Conservation (phyloP, 2,797 vertebrate species). For the Bradypodion pumilum region DNA sequence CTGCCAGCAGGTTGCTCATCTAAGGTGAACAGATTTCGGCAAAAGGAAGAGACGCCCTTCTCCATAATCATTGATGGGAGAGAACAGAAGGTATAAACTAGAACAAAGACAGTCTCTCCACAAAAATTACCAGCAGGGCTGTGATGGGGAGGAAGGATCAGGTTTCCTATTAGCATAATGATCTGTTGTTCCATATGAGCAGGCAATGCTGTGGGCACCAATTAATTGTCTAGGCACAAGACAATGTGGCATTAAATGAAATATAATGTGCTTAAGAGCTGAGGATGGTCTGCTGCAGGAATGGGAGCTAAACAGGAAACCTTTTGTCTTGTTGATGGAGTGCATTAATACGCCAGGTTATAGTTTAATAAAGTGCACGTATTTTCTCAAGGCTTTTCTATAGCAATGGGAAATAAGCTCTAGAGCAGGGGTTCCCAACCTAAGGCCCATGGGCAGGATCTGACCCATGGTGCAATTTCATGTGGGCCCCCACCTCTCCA, state of each 20-base stretch:
- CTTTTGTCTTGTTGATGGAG: background rate
- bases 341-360: background rate
- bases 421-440: no score
- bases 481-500: no score
- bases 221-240: conserved; percentile 4
- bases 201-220: background rate
- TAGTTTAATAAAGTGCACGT: background rate
- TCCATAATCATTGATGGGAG: background rate
- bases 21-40: background rate
- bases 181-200: conserved; percentile 20
- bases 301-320: background rate
- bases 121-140: background rate
- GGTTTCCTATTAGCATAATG: conserved; percentile 13
- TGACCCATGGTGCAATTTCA: no score
- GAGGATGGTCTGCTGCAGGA: background rate
- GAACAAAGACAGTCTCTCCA: background rate
- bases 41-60: background rate
- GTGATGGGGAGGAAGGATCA: conserved; percentile 6
- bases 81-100: conserved; percentile 16
- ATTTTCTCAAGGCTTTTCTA: background rate
- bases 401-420: background rate
- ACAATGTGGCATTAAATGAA: background rate
- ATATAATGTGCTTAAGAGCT: background rate
- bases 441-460: no score
- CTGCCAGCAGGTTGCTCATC: background rate